Conservation (phyloP, 2,113 vertebrate species). For the Pipra filicauda region DNA sequence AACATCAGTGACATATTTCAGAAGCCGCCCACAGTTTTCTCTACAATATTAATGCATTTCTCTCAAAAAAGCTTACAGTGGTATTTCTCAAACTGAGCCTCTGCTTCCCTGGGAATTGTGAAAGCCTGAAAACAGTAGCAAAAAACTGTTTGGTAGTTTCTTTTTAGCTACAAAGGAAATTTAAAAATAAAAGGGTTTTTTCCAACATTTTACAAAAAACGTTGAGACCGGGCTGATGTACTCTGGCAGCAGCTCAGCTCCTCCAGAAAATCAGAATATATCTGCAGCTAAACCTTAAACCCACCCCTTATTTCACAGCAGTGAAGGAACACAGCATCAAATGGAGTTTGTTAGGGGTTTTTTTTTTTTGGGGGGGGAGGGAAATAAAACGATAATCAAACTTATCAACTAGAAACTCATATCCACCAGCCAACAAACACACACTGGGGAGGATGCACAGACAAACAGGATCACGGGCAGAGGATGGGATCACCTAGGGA, state of each 20-base stretch:
- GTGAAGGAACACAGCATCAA: not conserved
- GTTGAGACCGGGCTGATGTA: not conserved
- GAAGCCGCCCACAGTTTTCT: not conserved
- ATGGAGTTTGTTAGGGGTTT: not conserved
- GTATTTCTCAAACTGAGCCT: conserved; percentile 12
- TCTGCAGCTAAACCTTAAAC: not conserved
- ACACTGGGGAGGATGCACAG: not conserved
- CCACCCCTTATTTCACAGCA: not conserved
- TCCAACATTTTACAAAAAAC: not conserved
- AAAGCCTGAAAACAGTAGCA: conserved; percentile 33
- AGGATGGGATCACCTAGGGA: not conserved
- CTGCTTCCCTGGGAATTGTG: not conserved
- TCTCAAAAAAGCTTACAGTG: not conserved
- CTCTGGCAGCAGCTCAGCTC: not conserved
- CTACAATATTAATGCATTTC: conserved; percentile 10
- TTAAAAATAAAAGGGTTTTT: not conserved
- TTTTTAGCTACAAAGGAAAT: conserved; percentile 13
- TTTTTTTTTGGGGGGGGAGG: not conserved
- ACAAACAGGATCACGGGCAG: accelerated
- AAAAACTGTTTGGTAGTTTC: not conserved
- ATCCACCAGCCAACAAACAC: not conserved
- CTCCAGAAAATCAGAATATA: not conserved
- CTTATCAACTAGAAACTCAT: not conserved
- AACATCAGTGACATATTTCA: not conserved
- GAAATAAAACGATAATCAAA: not conserved